Evolutionary conservation across 2,797 vertebrate genomes (phyloP).

Genomic region (Prunella strophiata): DNA sequence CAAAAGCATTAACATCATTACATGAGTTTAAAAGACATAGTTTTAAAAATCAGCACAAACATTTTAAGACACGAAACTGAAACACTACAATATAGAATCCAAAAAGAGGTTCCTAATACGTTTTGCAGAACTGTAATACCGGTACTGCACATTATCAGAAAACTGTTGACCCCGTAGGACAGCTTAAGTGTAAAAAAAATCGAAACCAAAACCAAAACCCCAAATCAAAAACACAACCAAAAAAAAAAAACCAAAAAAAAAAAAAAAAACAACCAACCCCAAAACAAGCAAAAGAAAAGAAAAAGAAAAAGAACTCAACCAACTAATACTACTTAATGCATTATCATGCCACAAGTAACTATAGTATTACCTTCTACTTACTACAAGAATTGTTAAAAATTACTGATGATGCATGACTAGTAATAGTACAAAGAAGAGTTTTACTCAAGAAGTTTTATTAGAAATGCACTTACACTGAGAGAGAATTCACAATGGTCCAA

Average conservation of each 20-base stretch:
- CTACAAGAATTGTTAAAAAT: constrained; percentile 91
- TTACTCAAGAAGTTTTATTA: constrained; percentile 89
- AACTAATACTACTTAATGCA: constrained; percentile 93
- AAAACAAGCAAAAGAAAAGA: background rate
- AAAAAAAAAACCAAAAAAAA: too few species aligned
- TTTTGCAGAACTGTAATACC: constrained; percentile 88
- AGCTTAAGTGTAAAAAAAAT: constrained; percentile 83
- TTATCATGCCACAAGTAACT: constrained; percentile 98
- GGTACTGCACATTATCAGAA: constrained; percentile 93
- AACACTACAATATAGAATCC: constrained; percentile 93
- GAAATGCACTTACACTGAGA: constrained; percentile 96
- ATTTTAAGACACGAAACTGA: constrained; percentile 92
- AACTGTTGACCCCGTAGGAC: constrained; percentile 85
- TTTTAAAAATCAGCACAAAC: constrained; percentile 94
- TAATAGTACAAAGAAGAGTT: constrained; percentile 90
- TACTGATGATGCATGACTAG: constrained; percentile 89
- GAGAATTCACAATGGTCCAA: constrained; percentile 93
- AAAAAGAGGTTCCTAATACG: constrained; percentile 88
- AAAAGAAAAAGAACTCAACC: constrained; percentile 72
- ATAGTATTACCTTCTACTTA: constrained; percentile 91
- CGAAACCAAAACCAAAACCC: constrained; percentile 25
- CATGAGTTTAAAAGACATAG: constrained; percentile 89
- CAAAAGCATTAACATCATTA: constrained; percentile 89
- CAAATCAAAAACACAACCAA: background rate
- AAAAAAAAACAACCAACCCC: too few species aligned